These are phyloP conservation scores for Montifringilla adamsi DNA, from an alignment of 2,113 vertebrate genomes.

Conservation along the genomic window DNA sequence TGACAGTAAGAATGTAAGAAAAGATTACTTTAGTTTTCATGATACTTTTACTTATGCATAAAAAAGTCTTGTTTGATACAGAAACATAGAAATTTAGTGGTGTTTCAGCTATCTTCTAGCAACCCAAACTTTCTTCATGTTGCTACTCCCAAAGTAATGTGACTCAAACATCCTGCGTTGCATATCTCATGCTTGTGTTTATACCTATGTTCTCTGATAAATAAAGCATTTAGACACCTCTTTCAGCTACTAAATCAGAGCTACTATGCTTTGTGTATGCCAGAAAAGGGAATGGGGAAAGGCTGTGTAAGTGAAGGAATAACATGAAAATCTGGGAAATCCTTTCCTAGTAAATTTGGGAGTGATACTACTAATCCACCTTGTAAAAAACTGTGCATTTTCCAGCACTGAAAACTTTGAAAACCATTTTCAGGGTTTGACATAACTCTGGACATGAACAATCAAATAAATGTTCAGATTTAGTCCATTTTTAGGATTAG, in stretches of 20 bases:
- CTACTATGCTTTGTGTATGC: background rate
- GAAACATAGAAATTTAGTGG: background rate
- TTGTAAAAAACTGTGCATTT: background rate
- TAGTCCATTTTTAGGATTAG: background rate
- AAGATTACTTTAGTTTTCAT: background rate
- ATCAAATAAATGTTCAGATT: background rate
- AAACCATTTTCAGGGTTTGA: background rate
- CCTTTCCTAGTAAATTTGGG: background rate
- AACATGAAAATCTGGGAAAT: background rate
- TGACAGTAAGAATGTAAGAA: background rate
- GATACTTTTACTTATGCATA: background rate
- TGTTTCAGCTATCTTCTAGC: background rate
- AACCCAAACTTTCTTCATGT: background rate
- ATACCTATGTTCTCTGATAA: background rate
- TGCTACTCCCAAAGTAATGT: background rate
- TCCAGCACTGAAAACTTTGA: background rate
- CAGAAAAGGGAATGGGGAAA: accelerated
- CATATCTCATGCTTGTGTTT: background rate
- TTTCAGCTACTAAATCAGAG: background rate
- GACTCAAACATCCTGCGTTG: accelerated
- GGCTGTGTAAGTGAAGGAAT: background rate
- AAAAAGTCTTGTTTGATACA: background rate
- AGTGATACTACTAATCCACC: background rate
- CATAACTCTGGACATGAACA: background rate
- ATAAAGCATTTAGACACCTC: background rate